Percentiles rank a stretch among this genome's conserved stretches.
phyloP scores from a whole-genome alignment of 2,888 invertebrate genomes.

The Oxytorus armatus region DNA sequence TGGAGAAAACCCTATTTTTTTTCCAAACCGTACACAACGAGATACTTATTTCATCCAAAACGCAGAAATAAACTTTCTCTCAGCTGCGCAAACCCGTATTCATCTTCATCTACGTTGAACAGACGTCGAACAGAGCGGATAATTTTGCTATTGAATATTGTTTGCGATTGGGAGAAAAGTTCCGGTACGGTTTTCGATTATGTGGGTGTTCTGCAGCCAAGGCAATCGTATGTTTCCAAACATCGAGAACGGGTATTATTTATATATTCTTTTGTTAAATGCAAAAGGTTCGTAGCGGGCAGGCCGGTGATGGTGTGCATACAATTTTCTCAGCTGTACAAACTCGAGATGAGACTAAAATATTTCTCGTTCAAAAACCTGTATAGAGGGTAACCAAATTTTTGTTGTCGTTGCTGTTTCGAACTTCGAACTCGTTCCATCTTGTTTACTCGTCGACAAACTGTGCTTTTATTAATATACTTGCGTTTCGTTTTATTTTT shows the following conservation, averaged over 20 bases:
- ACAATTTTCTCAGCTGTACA: slow-evolving; percentile 39
- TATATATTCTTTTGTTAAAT: slow-evolving; percentile 26
- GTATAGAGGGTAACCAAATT: slow-evolving; percentile 4
- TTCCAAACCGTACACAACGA: too few species aligned
- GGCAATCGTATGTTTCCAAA: background rate
- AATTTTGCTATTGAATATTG: slow-evolving; percentile 9
- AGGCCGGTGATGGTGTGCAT: background rate
- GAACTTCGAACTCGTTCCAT: too few species aligned
- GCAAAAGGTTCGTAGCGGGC: slow-evolving; percentile 4
- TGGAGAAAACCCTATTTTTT: too few species aligned
- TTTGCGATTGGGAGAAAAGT: slow-evolving; percentile 11
- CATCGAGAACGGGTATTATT: slow-evolving; percentile 10
- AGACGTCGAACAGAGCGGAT: slow-evolving; percentile 6
- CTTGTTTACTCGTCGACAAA: too few species aligned
- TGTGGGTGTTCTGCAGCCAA: slow-evolving; percentile 3
- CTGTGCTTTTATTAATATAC: too few species aligned
- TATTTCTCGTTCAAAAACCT: background rate
- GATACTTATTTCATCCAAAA: too few species aligned
- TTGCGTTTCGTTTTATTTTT: too few species aligned
- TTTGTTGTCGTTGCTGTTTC: background rate
- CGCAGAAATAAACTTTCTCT: slow-evolving; percentile 6
- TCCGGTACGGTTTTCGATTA: slow-evolving; percentile 5
- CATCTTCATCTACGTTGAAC: background rate
- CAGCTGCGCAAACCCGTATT: slow-evolving; percentile 28
- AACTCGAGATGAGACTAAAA: slow-evolving; percentile 18